Conservation (phyloP, 1,140 invertebrate species). For the Heterodera carotae region DNA sequence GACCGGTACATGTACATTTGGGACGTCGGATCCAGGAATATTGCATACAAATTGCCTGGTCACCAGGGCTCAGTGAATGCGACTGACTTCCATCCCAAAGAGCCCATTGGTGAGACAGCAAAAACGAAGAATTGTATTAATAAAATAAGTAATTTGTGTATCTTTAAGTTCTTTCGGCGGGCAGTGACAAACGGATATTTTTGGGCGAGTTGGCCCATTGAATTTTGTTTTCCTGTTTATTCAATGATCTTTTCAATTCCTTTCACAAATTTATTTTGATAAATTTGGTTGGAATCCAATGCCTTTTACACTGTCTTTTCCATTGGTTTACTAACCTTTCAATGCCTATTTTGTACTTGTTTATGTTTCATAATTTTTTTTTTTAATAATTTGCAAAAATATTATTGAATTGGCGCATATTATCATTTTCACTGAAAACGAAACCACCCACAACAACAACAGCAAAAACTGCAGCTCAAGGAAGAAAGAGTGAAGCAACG, state of each 20-base stretch:
- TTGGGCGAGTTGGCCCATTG: conserved; percentile 75
- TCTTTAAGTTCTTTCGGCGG: conserved; percentile 81
- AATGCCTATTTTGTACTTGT: not conserved
- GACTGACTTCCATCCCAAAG: conserved; percentile 89
- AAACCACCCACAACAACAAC: conserved; percentile 10
- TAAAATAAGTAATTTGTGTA: not conserved
- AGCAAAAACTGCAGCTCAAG: not conserved
- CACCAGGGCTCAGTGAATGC: conserved; percentile 97
- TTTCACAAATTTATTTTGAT: conserved; percentile 4
- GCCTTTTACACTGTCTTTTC: not conserved
- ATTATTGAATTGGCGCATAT: not conserved
- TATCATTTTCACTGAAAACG: not conserved
- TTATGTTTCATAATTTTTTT: not conserved
- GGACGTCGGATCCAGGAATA: conserved; percentile 84
- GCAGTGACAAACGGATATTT: conserved; percentile 93
- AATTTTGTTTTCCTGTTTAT: conserved; percentile 5
- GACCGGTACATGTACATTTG: conserved; percentile 95
- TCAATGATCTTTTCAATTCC: not conserved
- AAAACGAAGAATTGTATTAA: too few species aligned
- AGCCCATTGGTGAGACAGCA: conserved; percentile 78
- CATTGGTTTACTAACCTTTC: not conserved
- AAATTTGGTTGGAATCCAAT: not conserved
- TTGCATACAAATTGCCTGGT: conserved; percentile 94
- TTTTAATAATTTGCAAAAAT: not conserved
- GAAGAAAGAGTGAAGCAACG: not conserved